Evolutionary conservation across 2,113 vertebrate species (phyloP).

Genomic region (Oncorhynchus masou): DNA sequence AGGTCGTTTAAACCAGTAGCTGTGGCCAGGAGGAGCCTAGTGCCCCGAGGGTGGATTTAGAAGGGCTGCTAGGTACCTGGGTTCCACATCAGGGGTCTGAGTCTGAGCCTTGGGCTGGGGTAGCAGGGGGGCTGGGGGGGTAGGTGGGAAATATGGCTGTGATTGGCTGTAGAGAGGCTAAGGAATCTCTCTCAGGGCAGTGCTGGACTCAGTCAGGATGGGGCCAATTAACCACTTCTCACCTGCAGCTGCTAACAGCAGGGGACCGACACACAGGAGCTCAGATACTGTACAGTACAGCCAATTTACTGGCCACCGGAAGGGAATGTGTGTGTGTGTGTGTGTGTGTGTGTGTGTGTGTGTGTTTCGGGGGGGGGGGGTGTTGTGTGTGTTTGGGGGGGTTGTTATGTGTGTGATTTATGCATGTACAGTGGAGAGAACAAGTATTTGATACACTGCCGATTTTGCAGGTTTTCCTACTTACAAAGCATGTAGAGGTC

Average conservation of each 20-base stretch:
- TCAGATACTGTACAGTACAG: conserved; percentile 32
- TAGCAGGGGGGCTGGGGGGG: conserved; percentile 23
- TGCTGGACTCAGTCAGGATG: conserved; percentile 63
- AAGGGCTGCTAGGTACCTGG: conserved; percentile 36
- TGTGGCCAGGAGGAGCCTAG: conserved; percentile 29
- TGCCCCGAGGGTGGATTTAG: conserved; percentile 48
- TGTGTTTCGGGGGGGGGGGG: conserved; percentile 4
- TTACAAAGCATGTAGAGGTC: too few relatives aligned
- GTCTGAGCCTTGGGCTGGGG: conserved; percentile 22
- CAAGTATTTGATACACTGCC: too few relatives aligned
- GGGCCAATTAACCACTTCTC: conserved; percentile 77
- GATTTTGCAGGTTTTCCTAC: too few relatives aligned
- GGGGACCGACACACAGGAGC: conserved; percentile 23
- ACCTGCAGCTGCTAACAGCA: conserved; percentile 69
- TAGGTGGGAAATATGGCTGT: conserved; percentile 41
- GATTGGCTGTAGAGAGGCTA: conserved; percentile 17
- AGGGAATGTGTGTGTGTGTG: neutral
- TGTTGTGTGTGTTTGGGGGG: conserved; percentile 9
- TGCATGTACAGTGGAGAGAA: too few relatives aligned
- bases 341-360: neutral
- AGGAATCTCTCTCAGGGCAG: conserved; percentile 48
- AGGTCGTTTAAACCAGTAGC: conserved; percentile 63
- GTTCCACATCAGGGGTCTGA: conserved; percentile 19
- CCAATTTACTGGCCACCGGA: conserved; percentile 61
- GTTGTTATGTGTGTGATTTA: conserved; percentile 10